Base-by-base conservation (phyloP, 2,797 vertebrate genomes). In the Neomorphus geoffroyi region DNA sequence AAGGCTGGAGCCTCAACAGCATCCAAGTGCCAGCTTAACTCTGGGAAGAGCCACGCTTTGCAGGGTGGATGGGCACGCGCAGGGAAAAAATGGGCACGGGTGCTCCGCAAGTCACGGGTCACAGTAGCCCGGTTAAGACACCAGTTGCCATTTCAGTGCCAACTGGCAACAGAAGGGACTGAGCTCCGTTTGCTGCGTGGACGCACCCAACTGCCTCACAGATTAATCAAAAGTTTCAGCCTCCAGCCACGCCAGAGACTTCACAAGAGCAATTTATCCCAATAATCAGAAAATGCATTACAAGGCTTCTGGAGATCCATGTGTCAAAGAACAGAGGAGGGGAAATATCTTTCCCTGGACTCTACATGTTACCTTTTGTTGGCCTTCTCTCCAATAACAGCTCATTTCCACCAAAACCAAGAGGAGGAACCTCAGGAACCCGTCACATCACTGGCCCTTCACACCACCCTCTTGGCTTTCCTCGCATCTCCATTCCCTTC, bases 211-310 rank as follows among this genome's bases (percentile, higher is more conserved):
- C 73, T 46, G 61, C 61, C 73, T 88, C 43, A 13, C 48, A 61
- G 46, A 87, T 88, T 39, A 24, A 92, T 89, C 88, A 83, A 35
- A 10, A 71, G 16, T 72, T 48, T 61, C 57, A 56, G 80, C 74
- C 74, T 43, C 70, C 57, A 78, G 79, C 56, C 56, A 80, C 10
- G 65, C 86, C 81, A 90, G 70, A n/a, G 70, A 69, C 53, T 74
- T 67, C 86, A 69, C 73, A 43, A 58, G 24, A 90, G 78, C 64
- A 61, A 90, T 93, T 81, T 37, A 82, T 90, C 94, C 80, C 88
- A 24, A 41, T 65, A 86, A 91, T 90, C 80, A 69, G n/a, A 57
- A 37, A 26, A 62, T 28, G 35, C 11, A 19, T 70, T 58, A n/a
- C 70, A 74, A 78, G 82, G 54, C 64, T 92, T 45, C 46, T 50